These are phyloP conservation scores for Halcyon leucocephala DNA, from an alignment of 2,797 vertebrate species.

Conservation along the genomic window DNA sequence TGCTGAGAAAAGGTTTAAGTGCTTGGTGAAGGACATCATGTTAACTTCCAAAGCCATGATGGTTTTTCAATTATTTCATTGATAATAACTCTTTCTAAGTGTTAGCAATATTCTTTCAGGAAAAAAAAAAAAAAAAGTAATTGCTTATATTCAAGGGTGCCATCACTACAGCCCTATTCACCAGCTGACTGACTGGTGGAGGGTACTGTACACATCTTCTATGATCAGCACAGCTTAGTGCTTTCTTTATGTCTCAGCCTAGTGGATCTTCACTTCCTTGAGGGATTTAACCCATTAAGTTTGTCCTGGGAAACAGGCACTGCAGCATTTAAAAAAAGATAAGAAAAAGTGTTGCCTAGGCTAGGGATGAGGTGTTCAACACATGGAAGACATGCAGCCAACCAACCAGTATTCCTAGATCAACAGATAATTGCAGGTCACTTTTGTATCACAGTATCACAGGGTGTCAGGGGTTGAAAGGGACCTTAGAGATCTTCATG, in stretches of 20 bases:
- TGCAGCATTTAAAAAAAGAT: background rate
- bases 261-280: background rate
- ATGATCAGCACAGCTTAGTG: background rate
- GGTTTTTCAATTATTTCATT: background rate
- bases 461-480: too few species aligned
- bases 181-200: background rate
- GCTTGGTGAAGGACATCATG: background rate
- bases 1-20: background rate
- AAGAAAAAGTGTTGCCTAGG: background rate
- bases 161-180: background rate
- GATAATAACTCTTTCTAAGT: background rate
- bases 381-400: background rate
- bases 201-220: accelerated
- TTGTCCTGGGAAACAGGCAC: background rate
- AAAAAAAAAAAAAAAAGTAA: background rate
- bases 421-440: background rate
- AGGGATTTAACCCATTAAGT: background rate
- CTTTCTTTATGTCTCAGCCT: background rate
- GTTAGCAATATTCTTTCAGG: background rate
- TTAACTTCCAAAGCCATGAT: background rate
- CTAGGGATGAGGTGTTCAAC: background rate
- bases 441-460: background rate
- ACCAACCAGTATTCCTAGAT: background rate
- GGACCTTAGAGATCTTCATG: too few species aligned
- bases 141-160: background rate